phyloP scores from a whole-genome alignment of 2,797 vertebrate genomes.

The Darevskia mixta region DNA sequence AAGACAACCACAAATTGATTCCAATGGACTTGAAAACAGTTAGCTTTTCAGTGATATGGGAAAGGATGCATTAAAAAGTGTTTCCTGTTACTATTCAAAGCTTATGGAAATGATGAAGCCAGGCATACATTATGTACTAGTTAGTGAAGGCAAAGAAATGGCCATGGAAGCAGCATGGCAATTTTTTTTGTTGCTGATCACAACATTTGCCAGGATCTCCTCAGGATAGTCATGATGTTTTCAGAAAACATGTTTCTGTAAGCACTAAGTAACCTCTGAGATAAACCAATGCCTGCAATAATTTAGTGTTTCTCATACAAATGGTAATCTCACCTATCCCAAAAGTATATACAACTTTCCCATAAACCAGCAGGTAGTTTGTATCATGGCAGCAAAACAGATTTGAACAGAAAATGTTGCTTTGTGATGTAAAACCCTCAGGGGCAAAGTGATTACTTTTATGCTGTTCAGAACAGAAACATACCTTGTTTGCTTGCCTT shows the following conservation, averaged over 20 bases:
- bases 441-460: neutral
- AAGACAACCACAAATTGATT: neutral
- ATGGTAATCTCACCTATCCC: conserved; percentile 15
- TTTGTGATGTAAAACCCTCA: neutral
- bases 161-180: conserved; percentile 2
- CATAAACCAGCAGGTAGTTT: conserved; percentile 19
- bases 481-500: neutral
- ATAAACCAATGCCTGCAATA: conserved; percentile 3
- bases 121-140: no score
- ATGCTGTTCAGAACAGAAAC: neutral
- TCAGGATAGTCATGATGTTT: neutral
- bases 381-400: conserved; percentile 35
- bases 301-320: conserved; percentile 45
- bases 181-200: neutral
- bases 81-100: conserved; percentile 6
- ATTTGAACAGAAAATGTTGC: conserved; percentile 27
- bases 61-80: neutral
- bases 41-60: neutral
- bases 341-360: neutral
- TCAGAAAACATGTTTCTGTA: neutral
- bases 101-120: neutral
- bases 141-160: conserved; percentile 13
- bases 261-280: neutral
- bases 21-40: neutral
- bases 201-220: neutral